Evolutionary conservation across 2,888 invertebrate genomes (phyloP).

Genomic region (Tipula lateralis): DNA sequence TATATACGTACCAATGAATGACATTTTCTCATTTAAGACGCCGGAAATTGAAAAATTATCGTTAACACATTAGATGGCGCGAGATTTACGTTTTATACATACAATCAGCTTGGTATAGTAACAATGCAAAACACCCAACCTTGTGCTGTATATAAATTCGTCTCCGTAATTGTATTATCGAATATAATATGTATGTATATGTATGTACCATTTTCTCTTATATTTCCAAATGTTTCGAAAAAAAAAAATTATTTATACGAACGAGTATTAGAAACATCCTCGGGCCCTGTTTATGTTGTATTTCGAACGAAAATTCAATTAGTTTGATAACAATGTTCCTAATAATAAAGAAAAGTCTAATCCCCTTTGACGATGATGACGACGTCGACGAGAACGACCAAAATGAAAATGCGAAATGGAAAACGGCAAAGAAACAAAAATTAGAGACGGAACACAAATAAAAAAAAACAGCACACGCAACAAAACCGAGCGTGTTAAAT

Average conservation of each 20-base stretch:
- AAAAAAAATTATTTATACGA: background rate
- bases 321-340: background rate
- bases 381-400: background rate
- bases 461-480: too few species aligned
- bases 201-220: background rate
- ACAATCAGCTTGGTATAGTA: background rate
- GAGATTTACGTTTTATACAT: background rate
- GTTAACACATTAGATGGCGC: background rate
- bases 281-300: background rate
- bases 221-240: background rate
- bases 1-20: background rate
- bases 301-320: background rate
- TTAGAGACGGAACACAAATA: background rate
- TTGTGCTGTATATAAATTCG: background rate
- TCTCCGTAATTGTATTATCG: background rate
- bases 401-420: background rate
- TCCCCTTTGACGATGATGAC: background rate
- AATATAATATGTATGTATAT: too few species aligned
- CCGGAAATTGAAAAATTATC: constrained; percentile 11
- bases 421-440: background rate
- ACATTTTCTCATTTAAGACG: background rate
- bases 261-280: background rate
- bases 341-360: background rate
- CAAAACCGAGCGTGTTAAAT: background rate
- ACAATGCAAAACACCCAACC: too few species aligned